A percentile compares a stretch with the other conserved stretches of the same genome.
phyloP scores from a whole-genome alignment of 2,113 vertebrate species.

The Himantopus leucocephalus region DNA sequence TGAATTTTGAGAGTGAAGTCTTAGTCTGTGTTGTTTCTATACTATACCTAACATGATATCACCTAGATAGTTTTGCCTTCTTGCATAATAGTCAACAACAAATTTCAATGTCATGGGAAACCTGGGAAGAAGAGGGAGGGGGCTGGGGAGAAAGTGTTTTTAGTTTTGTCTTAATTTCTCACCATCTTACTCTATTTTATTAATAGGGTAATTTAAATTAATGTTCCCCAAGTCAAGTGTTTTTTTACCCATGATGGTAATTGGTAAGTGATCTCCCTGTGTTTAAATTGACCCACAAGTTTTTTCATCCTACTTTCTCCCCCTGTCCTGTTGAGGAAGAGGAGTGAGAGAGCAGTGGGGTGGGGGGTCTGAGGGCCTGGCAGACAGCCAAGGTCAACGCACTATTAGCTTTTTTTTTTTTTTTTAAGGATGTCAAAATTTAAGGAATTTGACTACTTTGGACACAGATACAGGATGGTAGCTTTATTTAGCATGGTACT shows the following conservation, averaged over 20 bases:
- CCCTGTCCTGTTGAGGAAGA: not conserved
- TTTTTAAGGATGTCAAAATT: not conserved
- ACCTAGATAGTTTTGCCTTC: not conserved
- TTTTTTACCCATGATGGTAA: not conserved
- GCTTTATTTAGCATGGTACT: not conserved
- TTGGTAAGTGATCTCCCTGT: not conserved
- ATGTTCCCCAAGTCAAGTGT: not conserved
- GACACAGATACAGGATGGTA: not conserved
- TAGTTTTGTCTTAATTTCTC: not conserved
- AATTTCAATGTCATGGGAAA: not conserved
- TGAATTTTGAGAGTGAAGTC: not conserved
- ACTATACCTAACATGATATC: not conserved
- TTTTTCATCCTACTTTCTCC: not conserved
- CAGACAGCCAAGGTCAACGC: not conserved
- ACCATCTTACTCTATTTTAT: not conserved
- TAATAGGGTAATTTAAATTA: not conserved
- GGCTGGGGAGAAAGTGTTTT: rapidly evolving
- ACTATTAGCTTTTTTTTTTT: not conserved
- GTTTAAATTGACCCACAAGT: not conserved
- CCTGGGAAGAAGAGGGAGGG: not conserved
- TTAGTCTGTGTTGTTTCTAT: not conserved
- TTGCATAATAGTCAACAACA: not conserved
- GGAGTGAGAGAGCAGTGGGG: not conserved
- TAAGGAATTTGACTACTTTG: not conserved
- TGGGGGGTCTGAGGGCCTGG: not conserved